Conservation (phyloP, 2,797 vertebrate species). For the Etheostoma perlongum region DNA sequence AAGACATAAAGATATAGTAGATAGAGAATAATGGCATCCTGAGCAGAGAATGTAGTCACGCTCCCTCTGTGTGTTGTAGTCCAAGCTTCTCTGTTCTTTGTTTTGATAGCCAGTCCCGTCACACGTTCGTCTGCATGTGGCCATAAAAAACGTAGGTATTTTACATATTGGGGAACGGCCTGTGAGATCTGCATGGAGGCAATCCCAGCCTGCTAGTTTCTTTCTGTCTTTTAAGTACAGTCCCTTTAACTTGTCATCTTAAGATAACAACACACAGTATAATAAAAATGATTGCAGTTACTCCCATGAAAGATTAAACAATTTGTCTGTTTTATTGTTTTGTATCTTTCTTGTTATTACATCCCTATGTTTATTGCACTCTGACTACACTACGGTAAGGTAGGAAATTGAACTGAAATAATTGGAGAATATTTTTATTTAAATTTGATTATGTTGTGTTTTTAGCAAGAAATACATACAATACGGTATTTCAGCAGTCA, state of each 20-base stretch:
- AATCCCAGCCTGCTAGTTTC: too few species aligned
- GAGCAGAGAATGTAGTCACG: too few species aligned
- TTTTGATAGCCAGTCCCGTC: too few species aligned
- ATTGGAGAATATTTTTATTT: background rate
- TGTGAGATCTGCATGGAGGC: too few species aligned
- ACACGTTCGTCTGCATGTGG: too few species aligned
- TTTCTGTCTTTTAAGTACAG: too few species aligned
- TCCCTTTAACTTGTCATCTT: background rate
- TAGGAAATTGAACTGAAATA: background rate
- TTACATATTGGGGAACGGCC: too few species aligned
- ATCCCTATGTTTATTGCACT: conserved; percentile 13
- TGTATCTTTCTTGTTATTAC: conserved; percentile 1
- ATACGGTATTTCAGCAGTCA: background rate
- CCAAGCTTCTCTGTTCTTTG: too few species aligned
- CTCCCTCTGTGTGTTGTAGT: too few species aligned
- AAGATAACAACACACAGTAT: background rate
- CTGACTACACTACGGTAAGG: background rate
- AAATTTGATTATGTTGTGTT: background rate
- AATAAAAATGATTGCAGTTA: background rate
- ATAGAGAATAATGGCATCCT: too few species aligned
- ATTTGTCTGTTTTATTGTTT: background rate
- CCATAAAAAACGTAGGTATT: too few species aligned
- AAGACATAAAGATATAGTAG: too few species aligned
- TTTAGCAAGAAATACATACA: background rate
- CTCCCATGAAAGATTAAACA: background rate